Conservation (phyloP, 2,797 vertebrate species). For the Eulemur mongoz region DNA sequence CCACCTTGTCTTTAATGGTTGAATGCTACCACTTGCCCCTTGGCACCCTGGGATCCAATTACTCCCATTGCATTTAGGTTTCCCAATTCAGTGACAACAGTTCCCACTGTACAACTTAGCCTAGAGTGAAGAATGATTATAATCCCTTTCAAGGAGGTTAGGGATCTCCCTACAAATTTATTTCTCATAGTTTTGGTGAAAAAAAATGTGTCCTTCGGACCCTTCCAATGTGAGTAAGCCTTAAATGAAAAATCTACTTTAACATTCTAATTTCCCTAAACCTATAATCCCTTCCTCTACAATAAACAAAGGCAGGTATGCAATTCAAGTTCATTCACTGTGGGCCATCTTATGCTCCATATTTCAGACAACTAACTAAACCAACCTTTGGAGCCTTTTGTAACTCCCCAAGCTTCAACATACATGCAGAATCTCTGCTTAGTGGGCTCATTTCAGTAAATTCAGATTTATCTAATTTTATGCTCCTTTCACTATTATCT, state of each 20-base stretch:
- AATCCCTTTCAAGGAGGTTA: neutral
- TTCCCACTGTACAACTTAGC: neutral
- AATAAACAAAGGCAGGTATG: neutral
- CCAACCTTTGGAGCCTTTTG: neutral
- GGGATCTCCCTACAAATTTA: neutral
- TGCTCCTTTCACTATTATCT: neutral
- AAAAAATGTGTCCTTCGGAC: neutral
- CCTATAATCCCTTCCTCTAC: neutral
- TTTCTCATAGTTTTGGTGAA: neutral
- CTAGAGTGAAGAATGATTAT: neutral
- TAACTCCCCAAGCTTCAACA: neutral
- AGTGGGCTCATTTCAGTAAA: neutral
- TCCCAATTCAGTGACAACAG: neutral
- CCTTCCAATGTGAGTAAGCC: neutral
- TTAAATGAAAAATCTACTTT: neutral
- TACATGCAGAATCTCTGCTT: neutral
- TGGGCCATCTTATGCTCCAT: neutral
- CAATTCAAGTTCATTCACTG: neutral
- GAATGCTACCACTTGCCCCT: neutral
- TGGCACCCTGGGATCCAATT: neutral
- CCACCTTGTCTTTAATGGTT: neutral
- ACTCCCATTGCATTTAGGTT: neutral
- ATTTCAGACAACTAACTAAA: neutral
- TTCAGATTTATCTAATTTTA: neutral
- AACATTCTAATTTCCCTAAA: neutral